A percentile compares a stretch with the other conserved stretches of the same genome.
These are phyloP conservation scores for Silurus asotus DNA, from an alignment of 2,113 vertebrate genomes.

Conservation along the genomic window DNA sequence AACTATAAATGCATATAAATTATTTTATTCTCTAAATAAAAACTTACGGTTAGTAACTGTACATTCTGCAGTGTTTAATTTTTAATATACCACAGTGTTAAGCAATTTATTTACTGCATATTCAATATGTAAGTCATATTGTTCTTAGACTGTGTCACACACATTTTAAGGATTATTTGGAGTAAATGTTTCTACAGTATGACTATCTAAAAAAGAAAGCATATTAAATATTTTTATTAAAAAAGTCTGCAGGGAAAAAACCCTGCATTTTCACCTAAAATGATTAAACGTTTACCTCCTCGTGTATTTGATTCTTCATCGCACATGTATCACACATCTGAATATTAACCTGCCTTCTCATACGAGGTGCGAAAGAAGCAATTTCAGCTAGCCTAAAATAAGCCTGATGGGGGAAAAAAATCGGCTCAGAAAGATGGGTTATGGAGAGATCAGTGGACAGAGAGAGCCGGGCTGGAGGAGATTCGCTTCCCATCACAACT, in stretches of 20 bases:
- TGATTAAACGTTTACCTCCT: background rate
- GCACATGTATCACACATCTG: conserved; percentile 3
- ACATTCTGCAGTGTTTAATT: background rate
- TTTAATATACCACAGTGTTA: background rate
- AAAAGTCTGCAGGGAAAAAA: conserved; percentile 17
- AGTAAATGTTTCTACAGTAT: no score
- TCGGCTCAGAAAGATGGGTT: background rate
- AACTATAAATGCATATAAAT: no score
- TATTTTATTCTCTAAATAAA: background rate
- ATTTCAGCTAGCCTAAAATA: conserved; percentile 30
- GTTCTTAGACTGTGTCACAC: background rate
- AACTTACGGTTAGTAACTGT: background rate
- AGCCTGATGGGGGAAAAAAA: background rate
- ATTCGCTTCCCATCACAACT: conserved; percentile 54
- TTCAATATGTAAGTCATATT: conserved; percentile 13
- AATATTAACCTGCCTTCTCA: conserved; percentile 2
- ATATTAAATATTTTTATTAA: conserved; percentile 4
- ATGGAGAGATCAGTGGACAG: conserved; percentile 30
- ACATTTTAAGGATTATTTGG: background rate
- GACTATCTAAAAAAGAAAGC: conserved; percentile 1
- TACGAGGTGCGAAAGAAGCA: conserved; percentile 7
- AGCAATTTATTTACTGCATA: background rate
- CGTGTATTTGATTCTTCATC: background rate
- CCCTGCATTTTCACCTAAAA: background rate
- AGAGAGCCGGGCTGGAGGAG: conserved; percentile 42